Evolutionary conservation across 1,140 invertebrate genomes (phyloP).

Genomic region (Oryctes rhinoceros): DNA sequence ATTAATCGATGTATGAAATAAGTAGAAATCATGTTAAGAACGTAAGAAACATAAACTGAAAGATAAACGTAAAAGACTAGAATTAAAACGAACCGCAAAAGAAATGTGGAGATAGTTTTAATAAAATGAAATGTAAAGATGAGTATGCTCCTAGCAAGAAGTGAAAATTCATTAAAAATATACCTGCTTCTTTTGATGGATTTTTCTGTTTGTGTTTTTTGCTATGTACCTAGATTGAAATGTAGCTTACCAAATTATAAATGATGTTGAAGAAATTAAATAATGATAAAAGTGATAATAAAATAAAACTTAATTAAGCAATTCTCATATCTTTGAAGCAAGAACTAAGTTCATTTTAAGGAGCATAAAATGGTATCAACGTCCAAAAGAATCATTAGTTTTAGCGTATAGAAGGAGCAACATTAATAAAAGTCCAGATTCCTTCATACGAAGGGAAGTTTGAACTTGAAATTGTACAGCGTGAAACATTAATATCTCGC

Average conservation of each 20-base stretch:
- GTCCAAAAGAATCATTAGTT: no score
- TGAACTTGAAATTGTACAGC: no score
- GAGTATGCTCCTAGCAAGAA: slow-evolving; percentile 49
- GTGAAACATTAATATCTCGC: no score
- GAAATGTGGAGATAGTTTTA: slow-evolving; percentile 42
- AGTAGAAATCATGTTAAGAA: slow-evolving; percentile 37
- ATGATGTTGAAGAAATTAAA: neutral
- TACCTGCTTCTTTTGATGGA: slow-evolving; percentile 26
- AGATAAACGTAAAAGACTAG: slow-evolving; percentile 39
- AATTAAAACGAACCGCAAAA: slow-evolving; percentile 31
- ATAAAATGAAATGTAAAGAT: slow-evolving; percentile 43
- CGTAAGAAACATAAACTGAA: slow-evolving; percentile 41
- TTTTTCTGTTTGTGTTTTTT: slow-evolving; percentile 29
- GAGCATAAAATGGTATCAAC: no score
- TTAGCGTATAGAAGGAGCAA: no score
- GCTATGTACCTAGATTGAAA: slow-evolving; percentile 29
- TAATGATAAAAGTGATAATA: neutral
- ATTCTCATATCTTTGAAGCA: no score
- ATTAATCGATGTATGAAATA: slow-evolving; percentile 27
- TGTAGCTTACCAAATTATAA: slow-evolving; percentile 19
- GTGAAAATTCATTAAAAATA: slow-evolving; percentile 15
- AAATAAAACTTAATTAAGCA: neutral
- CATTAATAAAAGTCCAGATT: no score
- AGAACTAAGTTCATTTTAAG: no score
- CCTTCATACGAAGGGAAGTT: no score